phyloP scores from a whole-genome alignment of 1,140 invertebrate species.

The Dicyema japonicum region DNA sequence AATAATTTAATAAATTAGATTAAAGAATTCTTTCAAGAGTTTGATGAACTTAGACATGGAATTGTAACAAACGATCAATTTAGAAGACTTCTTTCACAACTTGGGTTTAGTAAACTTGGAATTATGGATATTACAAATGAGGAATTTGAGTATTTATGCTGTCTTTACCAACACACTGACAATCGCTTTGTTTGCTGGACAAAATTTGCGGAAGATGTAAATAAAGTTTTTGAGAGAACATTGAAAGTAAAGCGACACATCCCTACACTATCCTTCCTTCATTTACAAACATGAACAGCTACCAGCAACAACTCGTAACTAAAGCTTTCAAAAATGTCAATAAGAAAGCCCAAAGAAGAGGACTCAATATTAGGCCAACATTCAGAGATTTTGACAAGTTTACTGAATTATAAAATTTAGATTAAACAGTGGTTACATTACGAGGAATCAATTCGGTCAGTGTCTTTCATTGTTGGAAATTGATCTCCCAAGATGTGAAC shows the following conservation, averaged over 20 bases:
- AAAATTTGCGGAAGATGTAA: constrained; percentile 13
- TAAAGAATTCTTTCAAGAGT: constrained; percentile 14
- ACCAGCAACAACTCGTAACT: no score
- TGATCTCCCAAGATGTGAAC: constrained; percentile 9
- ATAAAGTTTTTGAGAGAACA: constrained; percentile 13
- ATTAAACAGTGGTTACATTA: constrained; percentile 15
- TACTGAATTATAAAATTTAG: constrained; percentile 2
- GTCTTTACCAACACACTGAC: constrained; percentile 10
- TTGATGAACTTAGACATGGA: constrained; percentile 15
- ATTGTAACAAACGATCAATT: constrained; percentile 14
- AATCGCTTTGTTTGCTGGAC: constrained; percentile 11
- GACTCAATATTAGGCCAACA: constrained; percentile 12
- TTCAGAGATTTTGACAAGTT: constrained; percentile 19
- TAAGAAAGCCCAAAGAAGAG: constrained; percentile 12
- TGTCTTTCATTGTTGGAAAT: constrained; percentile 13
- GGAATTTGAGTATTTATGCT: constrained; percentile 10
- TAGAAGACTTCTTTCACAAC: constrained; percentile 9
- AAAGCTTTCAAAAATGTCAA: no score
- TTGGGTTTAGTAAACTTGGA: constrained; percentile 15
- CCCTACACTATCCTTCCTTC: no score
- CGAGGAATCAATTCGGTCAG: constrained; percentile 14
- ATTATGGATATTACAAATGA: constrained; percentile 11
- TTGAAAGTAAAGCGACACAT: background rate
- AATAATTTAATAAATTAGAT: no score
- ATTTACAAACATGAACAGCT: no score